A percentile compares a stretch with the other conserved stretches of the same genome.
Conservation (phyloP, 2,113 vertebrate species). For the Hippoglossus stenolepis region DNA sequence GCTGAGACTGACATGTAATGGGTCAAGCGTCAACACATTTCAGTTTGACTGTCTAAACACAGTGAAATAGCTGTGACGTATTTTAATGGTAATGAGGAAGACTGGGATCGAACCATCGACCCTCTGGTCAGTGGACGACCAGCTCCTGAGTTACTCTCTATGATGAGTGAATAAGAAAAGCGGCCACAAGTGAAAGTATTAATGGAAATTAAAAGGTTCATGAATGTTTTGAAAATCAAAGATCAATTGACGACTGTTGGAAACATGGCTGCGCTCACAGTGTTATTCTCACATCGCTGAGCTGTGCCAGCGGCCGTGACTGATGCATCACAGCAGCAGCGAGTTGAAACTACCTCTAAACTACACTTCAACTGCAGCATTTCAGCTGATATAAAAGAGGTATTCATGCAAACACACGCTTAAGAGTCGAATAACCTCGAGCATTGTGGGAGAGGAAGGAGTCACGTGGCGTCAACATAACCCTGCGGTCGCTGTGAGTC, state of each 20-base stretch:
- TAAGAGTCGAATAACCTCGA: not conserved
- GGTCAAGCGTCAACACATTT: no score
- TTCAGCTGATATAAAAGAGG: not conserved
- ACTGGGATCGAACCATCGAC: not conserved
- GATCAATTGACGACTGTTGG: not conserved
- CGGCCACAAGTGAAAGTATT: no score
- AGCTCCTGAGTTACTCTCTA: no score
- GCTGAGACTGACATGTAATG: no score
- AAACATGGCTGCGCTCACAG: not conserved
- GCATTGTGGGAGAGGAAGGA: not conserved
- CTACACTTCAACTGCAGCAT: not conserved
- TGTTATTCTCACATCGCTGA: not conserved
- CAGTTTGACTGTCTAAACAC: not conserved
- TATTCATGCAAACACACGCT: not conserved
- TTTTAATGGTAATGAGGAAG: not conserved
- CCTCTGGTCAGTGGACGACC: no score
- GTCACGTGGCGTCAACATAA: constrained; percentile 36
- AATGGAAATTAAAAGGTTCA: no score
- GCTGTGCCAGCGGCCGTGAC: not conserved
- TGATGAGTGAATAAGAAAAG: no score
- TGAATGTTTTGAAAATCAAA: not conserved
- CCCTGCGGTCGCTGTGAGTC: constrained; percentile 38
- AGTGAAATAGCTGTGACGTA: not conserved
- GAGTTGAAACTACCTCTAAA: not conserved
- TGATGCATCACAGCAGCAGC: not conserved